Evolutionary conservation across 2,797 vertebrate genomes (phyloP), one percentile per base, ranked within the genome.

Genomic region (Sebastes vulpes): DNA sequence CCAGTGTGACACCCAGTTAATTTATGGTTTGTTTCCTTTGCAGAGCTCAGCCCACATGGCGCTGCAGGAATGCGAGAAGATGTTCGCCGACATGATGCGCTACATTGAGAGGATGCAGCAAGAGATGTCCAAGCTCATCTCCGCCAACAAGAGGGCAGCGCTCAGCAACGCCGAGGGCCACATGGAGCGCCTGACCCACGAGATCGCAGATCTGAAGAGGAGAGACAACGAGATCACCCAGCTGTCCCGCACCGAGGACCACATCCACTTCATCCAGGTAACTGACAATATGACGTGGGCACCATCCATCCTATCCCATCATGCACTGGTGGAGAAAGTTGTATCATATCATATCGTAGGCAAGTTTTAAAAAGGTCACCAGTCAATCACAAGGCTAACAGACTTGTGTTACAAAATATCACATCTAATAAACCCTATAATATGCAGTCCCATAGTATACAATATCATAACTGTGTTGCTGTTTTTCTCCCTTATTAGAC

Each of bases 231-330:
- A 97, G 83, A 96, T 97, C 84, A 96, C 95, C 0, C 95, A 96
- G 77, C 94, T 97, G 77, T 96, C 96, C 26, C 95, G 96, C 77
- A 97, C 96, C 0, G 96, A 97, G 71, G 96, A 97, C 91, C 96
- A 97, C 93, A 97, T 97, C 91, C 94, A 96, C 94, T 97, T 97
- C 85, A 97, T 97, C 90, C 96, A 97, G 95, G 96, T 96, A 80
- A 72, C 3, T 56, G n/a, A 21, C 59, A 46, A 32, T 29, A 5
- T 9, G 23, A n/a, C 23, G 1, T 1, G 4, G 35, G 2, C 10
- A 23, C 10, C 28, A 50, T 31, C 10, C 28, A 50, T 31, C 16
- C 31, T 8, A 9, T 65, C 35, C n/a, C 46, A 50, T 32, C 20
- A 53, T 21, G 10, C 9, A n/a, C 42, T 48, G 42, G 42, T n/a